These are phyloP conservation scores for Leptura quadrifasciata DNA, from an alignment of 2,888 invertebrate genomes.

Conservation along the genomic window DNA sequence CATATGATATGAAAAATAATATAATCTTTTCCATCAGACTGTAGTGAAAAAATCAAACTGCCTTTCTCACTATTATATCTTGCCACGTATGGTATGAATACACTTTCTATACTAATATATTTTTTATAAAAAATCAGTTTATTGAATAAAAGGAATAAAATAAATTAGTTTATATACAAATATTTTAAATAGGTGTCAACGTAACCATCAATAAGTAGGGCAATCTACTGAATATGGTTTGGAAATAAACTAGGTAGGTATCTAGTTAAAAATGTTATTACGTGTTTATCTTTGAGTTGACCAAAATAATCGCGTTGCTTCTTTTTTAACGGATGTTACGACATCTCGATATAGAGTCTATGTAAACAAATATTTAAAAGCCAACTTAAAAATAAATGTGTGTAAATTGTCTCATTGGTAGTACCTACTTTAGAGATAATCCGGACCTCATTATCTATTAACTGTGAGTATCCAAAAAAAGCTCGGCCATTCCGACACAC, in stretches of 20 bases:
- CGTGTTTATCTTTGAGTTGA: neutral
- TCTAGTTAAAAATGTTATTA: neutral
- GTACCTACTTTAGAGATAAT: neutral
- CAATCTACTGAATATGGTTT: too few relatives aligned
- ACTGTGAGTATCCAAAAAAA: constrained; percentile 27
- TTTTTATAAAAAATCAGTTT: too few relatives aligned
- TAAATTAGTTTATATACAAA: too few relatives aligned
- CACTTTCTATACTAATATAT: too few relatives aligned
- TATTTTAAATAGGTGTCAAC: too few relatives aligned
- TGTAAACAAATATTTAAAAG: constrained; percentile 8
- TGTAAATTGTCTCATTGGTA: constrained; percentile 15
- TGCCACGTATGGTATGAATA: too few relatives aligned
- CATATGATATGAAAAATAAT: too few relatives aligned
- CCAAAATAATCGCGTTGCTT: constrained; percentile 5
- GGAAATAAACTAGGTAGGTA: neutral
- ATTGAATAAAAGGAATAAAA: too few relatives aligned
- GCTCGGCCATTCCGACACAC: constrained; percentile 15
- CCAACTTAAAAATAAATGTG: constrained; percentile 10
- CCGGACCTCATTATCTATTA: neutral
- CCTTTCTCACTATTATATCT: too few relatives aligned
- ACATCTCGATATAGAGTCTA: neutral
- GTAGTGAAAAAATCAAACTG: too few relatives aligned
- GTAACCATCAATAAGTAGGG: too few relatives aligned
- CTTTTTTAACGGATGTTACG: constrained; percentile 1
- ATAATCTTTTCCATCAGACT: too few relatives aligned